Conservation (phyloP, 2,797 vertebrate species). For the Falco concolor region DNA sequence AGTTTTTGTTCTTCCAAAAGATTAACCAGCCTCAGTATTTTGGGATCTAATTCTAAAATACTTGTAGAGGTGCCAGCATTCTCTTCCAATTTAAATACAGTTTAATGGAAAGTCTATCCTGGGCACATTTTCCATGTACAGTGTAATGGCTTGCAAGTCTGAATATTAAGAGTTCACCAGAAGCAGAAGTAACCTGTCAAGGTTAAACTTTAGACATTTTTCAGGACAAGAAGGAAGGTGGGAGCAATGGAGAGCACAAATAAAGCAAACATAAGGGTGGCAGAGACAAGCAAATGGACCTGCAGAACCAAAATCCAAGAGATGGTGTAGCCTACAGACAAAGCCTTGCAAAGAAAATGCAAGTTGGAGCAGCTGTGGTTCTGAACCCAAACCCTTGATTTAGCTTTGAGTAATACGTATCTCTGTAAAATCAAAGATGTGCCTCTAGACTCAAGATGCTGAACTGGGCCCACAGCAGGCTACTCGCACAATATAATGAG, state of each 20-base stretch:
- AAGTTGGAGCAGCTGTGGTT: background rate
- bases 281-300: background rate
- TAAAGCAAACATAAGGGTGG: background rate
- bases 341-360: background rate
- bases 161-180: constrained; percentile 36
- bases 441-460: background rate
- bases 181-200: constrained; percentile 24
- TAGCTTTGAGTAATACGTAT: background rate
- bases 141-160: constrained; percentile 14
- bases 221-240: background rate
- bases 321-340: background rate
- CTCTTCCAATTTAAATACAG: constrained; percentile 70
- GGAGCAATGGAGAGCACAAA: background rate
- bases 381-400: background rate
- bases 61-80: constrained; percentile 65
- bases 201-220: background rate
- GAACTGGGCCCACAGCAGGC: background rate
- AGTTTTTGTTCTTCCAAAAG: constrained; percentile 71
- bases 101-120: constrained; percentile 68
- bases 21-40: constrained; percentile 68
- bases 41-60: constrained; percentile 69
- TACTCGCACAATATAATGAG: background rate
- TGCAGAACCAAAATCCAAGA: background rate
- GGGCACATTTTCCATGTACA: constrained; percentile 64
- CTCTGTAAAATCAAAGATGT: background rate